Evolutionary conservation across 2,797 vertebrate species (phyloP).

Genomic region (Alca torda): DNA sequence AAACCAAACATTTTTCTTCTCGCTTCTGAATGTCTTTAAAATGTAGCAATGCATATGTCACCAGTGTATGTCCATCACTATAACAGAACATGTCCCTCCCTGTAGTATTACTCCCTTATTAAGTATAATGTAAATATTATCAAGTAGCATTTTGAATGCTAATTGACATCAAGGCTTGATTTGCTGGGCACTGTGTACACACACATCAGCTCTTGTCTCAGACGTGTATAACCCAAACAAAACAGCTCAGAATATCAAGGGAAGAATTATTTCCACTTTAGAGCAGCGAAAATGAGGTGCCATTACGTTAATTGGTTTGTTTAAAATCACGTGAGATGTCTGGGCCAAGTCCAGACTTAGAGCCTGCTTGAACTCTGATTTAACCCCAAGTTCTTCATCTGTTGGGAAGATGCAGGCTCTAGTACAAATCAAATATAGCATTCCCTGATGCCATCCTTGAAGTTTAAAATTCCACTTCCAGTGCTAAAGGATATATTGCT

Average conservation of each 20-base stretch:
- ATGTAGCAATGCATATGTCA: background rate
- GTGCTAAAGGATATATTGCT: background rate
- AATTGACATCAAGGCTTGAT: background rate
- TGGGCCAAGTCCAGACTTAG: background rate
- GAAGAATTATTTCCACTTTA: background rate
- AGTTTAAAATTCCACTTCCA: background rate
- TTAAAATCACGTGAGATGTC: background rate
- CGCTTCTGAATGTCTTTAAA: background rate
- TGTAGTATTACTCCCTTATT: background rate
- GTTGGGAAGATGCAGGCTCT: background rate
- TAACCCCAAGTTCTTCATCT: background rate
- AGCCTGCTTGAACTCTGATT: background rate
- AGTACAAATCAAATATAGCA: background rate
- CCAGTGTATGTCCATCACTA: rapidly evolving
- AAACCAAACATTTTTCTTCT: background rate
- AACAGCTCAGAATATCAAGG: background rate
- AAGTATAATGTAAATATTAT: background rate
- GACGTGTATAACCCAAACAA: background rate
- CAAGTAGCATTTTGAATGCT: background rate
- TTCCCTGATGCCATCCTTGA: background rate
- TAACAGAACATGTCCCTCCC: background rate
- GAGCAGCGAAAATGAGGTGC: background rate
- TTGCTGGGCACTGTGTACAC: background rate
- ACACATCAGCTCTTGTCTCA: background rate
- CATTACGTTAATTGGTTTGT: background rate